Percentiles rank a stretch among this genome's conserved stretches.
Evolutionary conservation across 2,113 vertebrate genomes (phyloP).

Genomic region (Girardinichthys multiradiatus): DNA sequence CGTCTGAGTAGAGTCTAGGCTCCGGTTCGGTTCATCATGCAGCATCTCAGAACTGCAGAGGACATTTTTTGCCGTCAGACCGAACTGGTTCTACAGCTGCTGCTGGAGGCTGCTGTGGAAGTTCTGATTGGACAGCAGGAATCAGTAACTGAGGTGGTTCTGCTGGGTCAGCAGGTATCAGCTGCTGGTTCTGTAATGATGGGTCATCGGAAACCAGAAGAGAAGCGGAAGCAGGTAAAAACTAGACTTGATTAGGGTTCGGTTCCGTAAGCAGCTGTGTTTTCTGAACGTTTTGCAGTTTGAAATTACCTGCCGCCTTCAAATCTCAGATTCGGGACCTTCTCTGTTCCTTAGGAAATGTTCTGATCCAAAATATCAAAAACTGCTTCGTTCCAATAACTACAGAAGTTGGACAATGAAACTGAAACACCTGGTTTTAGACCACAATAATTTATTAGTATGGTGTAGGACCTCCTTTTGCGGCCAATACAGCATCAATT

Average conservation of each 20-base stretch:
- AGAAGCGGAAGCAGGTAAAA: not conserved
- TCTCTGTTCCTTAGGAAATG: not conserved
- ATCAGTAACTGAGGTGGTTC: not conserved
- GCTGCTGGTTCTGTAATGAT: not conserved
- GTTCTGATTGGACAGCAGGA: not conserved
- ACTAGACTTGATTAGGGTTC: not conserved
- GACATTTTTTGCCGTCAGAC: constrained; percentile 46
- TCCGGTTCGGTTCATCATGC: not conserved
- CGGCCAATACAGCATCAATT: too few relatives aligned
- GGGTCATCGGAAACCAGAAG: not conserved
- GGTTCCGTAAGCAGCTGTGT: too few relatives aligned
- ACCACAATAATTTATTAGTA: too few relatives aligned
- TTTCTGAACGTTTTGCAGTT: too few relatives aligned
- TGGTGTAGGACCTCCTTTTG: too few relatives aligned
- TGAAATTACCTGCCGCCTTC: too few relatives aligned
- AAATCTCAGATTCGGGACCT: too few relatives aligned
- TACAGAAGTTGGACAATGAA: too few relatives aligned
- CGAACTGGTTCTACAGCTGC: constrained; percentile 51
- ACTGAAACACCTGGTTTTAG: too few relatives aligned
- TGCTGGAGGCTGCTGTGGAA: constrained; percentile 29
- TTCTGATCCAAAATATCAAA: not conserved
- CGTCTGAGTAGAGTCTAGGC: not conserved
- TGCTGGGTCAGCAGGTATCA: not conserved
- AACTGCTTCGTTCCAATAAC: not conserved
- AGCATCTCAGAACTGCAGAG: not conserved